Base-by-base conservation (phyloP, 2,113 vertebrate species). In the Cephalopterus ornatus region DNA sequence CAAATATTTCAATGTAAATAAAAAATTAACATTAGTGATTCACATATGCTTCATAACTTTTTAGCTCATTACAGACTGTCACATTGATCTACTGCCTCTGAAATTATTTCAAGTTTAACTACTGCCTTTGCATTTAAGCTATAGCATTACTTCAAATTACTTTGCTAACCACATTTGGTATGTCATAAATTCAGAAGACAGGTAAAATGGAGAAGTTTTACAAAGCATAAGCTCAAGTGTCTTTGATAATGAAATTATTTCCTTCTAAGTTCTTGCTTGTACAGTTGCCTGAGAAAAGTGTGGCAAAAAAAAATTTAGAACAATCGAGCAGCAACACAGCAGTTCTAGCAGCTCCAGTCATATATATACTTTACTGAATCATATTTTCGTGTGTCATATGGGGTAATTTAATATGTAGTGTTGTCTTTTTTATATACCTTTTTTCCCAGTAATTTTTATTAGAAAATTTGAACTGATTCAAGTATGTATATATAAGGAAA, bases 121-220 rank as follows among this genome's bases (percentile, higher is more conserved):
- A 84, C 74, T 89, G 95, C 50, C 41, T 88, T 80, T 37, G 58
- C 85, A 92, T 89, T 92, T 94, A 97, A 59, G 22, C 59, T 39
- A 63, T 28, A 92, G 32, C 47, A 70, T 93, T 96, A 52, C 73
- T 93, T 96, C 72, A 97, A 92, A 96, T 95, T 97, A 92, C 84
- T 83, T 96, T 96, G 66, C 47, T 95, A 96, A 96, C 81, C 55
- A 95, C 61, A 91, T 91, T 96, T 92, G 37, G 37, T 95, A 88
- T 72, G 39, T 95, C 93, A 88, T 96, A 97, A 97, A 97, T 97
- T 97, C 56, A 76, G 50, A 15, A 93, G 73, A 86, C 66, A 94
- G 74, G 58, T 87, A 93, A 95, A 97, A 97, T n/a, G 95, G 67
- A 75, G 82, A 95, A 94, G 24, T 82, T 98, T 93, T 96, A 88